phyloP scores from a whole-genome alignment of 2,888 invertebrate species.

The Parapristionchus giblindavisi region DNA sequence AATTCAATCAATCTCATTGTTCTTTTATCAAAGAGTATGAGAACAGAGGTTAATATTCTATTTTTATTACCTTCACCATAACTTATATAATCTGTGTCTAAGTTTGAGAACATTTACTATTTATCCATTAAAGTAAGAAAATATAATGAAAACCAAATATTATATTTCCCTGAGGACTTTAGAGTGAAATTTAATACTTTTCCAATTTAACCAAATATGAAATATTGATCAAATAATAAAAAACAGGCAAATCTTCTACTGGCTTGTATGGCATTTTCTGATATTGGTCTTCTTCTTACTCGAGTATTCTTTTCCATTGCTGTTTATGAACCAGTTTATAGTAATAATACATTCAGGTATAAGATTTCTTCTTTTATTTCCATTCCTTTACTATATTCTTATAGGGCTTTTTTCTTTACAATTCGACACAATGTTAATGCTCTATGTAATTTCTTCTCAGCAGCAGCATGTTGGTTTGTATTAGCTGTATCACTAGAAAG shows the following conservation, averaged over 20 bases:
- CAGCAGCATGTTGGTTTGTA: conserved; percentile 59
- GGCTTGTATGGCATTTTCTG: conserved; percentile 64
- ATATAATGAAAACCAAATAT: neutral
- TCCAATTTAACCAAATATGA: too few species aligned
- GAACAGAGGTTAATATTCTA: conserved; percentile 52
- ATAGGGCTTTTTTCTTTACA: conserved; percentile 34
- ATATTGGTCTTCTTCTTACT: conserved; percentile 58
- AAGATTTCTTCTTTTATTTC: neutral
- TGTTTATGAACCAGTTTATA: conserved; percentile 54
- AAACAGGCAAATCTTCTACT: conserved; percentile 64
- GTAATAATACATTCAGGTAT: conserved; percentile 44
- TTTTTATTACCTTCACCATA: neutral
- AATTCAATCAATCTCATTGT: conserved; percentile 62
- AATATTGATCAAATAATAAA: too few species aligned
- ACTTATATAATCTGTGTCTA: neutral
- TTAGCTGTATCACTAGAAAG: conserved; percentile 65
- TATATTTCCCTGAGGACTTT: neutral
- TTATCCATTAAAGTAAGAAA: too few species aligned
- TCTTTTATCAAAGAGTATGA: conserved; percentile 59
- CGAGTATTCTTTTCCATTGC: conserved; percentile 50
- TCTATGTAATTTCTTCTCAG: conserved; percentile 46
- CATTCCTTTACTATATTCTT: neutral
- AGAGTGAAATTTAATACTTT: too few species aligned
- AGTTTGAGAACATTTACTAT: too few species aligned
- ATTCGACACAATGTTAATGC: conserved; percentile 37